Base-by-base conservation (phyloP, 2,113 vertebrate species). In the Xiphophorus maculatus region DNA sequence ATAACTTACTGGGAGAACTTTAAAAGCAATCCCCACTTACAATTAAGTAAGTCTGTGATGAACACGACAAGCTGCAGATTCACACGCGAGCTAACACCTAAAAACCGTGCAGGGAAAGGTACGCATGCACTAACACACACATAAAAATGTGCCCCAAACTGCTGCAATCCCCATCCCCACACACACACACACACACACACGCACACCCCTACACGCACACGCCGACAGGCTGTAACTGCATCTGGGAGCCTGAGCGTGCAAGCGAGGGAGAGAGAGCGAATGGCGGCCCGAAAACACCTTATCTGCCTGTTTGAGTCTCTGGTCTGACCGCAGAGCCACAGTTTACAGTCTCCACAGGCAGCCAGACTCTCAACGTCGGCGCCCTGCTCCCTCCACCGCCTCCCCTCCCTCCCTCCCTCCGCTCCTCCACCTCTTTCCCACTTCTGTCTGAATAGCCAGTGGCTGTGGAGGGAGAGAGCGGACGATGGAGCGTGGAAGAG, bases 341-440 rank as follows among this genome's bases (percentile, higher is more conserved):
- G 92, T 94, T 94, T 92, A 94, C 93, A 94, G 93, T 93, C 93
- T 93, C 91, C 93, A 93, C 93, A 93, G 93, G 90, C 93, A 93
- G 93, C 93, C 94, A 95, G 94, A 94, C 94, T 82, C 91, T 91
- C 89, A 92, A 86, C 92, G 69, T 79, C 85, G 93, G 93, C 93
- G 93, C 93, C 93, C 79, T 37, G 82, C 32, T 29, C 81, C 66
- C 73, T 69, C 5, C 44, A 28, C 75, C 64, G 33, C 32, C 19
- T 29, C 48, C 32, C 19, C 40, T 29, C 27, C 66, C 35, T 29
- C 27, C 66, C 35, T 14, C 29, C 77, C 35, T n/a, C 40, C 33
- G 27, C 66, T 42, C 30, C 63, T 68, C 79, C 73, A 25, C 63
- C 37, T 69, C 40, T 30, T 77, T 69, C 75, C 69, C 83, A 63